Conservation (phyloP, 2,797 vertebrate genomes). For the Holocentrus rufus region DNA sequence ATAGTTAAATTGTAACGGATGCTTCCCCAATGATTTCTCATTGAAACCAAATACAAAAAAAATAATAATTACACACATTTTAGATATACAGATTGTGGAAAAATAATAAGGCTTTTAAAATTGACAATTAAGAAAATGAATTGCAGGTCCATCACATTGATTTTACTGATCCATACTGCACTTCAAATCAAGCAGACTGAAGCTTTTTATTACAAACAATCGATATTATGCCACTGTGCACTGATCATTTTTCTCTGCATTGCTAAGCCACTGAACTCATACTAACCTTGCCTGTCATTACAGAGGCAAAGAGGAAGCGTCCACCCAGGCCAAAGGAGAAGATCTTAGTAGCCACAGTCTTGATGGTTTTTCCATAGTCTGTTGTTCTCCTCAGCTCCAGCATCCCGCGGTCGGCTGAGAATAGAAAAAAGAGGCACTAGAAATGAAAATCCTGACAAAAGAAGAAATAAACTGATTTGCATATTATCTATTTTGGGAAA, state of each 20-base stretch:
- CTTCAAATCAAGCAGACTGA: neutral
- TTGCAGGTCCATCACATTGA: neutral
- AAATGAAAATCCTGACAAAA: neutral
- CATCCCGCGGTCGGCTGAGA: slow-evolving; percentile 86
- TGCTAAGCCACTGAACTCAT: neutral
- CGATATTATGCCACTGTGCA: neutral
- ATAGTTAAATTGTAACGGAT: too few species aligned
- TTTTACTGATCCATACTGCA: neutral
- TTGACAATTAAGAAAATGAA: neutral
- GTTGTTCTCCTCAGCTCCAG: slow-evolving; percentile 87
- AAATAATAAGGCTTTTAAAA: neutral
- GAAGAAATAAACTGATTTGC: neutral
- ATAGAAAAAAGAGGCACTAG: neutral
- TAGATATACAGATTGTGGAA: neutral
- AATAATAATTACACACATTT: neutral
- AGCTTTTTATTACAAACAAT: slow-evolving; percentile 5
- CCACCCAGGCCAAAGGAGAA: slow-evolving; percentile 94
- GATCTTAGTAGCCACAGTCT: slow-evolving; percentile 87
- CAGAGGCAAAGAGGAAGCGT: slow-evolving; percentile 93
- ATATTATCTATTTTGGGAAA: neutral
- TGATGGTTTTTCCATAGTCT: slow-evolving; percentile 86
- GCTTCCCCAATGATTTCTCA: neutral
- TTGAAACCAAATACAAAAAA: neutral
- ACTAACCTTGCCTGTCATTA: slow-evolving; percentile 90
- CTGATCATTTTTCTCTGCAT: slow-evolving; percentile 17